Percentiles rank a stretch among this genome's conserved stretches.
Evolutionary conservation across 2,113 vertebrate species (phyloP).

Genomic region (Neotoma lepida): DNA sequence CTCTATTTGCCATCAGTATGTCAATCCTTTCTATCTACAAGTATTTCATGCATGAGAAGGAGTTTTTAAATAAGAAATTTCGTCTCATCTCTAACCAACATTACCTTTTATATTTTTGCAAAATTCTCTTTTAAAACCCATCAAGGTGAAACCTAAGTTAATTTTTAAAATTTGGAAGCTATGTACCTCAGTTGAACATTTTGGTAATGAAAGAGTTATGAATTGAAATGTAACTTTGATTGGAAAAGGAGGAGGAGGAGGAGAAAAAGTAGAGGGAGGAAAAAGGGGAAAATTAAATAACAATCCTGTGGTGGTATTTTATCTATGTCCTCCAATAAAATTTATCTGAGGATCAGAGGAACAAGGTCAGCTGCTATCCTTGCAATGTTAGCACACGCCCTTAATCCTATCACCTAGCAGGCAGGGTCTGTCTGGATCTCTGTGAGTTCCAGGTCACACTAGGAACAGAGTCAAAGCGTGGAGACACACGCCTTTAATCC

Average conservation of each 20-base stretch:
- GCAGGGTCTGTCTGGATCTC: too few species aligned
- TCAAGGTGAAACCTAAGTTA: background rate
- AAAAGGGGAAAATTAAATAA: background rate
- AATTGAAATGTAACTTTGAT: slow-evolving; percentile 46
- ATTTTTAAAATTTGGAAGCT: slow-evolving; percentile 25
- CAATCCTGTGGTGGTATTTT: too few species aligned
- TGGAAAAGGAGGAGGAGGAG: background rate
- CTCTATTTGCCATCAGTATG: background rate
- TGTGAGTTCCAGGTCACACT: too few species aligned
- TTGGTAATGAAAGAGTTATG: background rate
- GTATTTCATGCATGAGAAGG: background rate
- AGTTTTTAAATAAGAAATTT: background rate
- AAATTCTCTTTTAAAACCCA: slow-evolving; percentile 32
- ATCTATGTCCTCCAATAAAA: too few species aligned
- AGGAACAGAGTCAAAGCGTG: too few species aligned
- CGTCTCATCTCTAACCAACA: background rate
- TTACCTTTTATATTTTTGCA: background rate
- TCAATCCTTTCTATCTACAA: background rate
- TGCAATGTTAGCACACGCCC: too few species aligned
- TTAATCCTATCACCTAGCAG: too few species aligned
- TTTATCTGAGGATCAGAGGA: too few species aligned
- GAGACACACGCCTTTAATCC: too few species aligned
- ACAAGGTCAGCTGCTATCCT: too few species aligned
- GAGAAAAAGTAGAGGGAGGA: background rate
- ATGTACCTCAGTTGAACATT: background rate